Base-by-base conservation (phyloP, 2,888 invertebrate species). In the Drosophila macrospina region DNA sequence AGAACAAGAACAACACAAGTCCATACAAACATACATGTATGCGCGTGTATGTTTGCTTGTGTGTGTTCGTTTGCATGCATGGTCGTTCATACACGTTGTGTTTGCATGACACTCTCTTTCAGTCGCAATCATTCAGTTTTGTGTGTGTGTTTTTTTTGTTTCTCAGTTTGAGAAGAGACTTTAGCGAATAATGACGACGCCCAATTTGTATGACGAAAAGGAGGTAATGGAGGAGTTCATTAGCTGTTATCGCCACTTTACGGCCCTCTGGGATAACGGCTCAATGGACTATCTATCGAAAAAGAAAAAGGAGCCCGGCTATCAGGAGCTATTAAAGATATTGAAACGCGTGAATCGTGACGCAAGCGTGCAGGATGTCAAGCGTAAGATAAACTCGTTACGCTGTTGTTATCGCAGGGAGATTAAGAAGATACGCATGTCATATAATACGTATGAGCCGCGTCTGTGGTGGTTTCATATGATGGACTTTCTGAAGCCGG, bases 321-420 rank as follows among this genome's bases (percentile, higher is more conserved):
- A 86, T 15, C 62, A 54, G 44, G 71, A 84, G 24, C 59, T 83
- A 0, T 11, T 83, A 0, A 80, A 78, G 24, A 86, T 83, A 0
- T 26, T 83, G 20, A 36, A 51, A 3, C 75, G 74, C 32, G 76
- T 86, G 7, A 83, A 86, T 30, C 61, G 60, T 0, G 68, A 67
- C 0, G 81, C 81, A 1, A 55, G 59, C 1, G 16, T 86, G 0
- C 63, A 76, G 28, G 82, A 83, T 39, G 82, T 80, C 0, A 83
- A 83, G 26, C 78, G 86, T 10, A 83, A 83, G 36, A 83, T 83
- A n/a, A 83, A 83, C 15, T 83, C 82, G 1, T 20, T 83, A 10
- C 71, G 82, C 5, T 86, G 84, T 48, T 86, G 84, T 45, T 83
- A 83, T 42, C 63, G 86, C 0, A 67, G 82, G 7, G 86, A 86